Evolutionary conservation across 1,140 invertebrate species (phyloP).

Genomic region (Phortica variegata): DNA sequence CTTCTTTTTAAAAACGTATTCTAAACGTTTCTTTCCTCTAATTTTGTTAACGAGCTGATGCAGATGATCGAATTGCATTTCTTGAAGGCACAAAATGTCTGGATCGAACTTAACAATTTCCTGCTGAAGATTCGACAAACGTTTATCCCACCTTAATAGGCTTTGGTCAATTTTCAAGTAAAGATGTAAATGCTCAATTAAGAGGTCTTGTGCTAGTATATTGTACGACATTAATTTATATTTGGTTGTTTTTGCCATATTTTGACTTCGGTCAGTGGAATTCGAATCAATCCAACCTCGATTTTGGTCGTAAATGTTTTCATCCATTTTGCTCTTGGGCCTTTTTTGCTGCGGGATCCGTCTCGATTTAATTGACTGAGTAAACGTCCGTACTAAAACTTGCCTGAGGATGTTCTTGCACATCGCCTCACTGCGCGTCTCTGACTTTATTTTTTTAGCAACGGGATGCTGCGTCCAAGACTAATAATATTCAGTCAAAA

Average conservation of each 20-base stretch:
- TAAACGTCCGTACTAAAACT: too few species aligned
- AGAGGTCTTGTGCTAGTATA: slow-evolving; percentile 79
- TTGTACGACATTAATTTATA: slow-evolving; percentile 75
- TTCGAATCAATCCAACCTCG: slow-evolving; percentile 12
- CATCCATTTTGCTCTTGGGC: too few species aligned
- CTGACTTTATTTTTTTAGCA: too few species aligned
- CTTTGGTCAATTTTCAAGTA: slow-evolving; percentile 66
- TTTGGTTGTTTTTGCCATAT: neutral
- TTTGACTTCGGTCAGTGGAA: neutral
- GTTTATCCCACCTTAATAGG: slow-evolving; percentile 70
- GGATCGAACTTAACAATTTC: slow-evolving; percentile 72
- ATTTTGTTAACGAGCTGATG: slow-evolving; percentile 28
- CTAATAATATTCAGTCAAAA: too few species aligned
- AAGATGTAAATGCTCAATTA: slow-evolving; percentile 73
- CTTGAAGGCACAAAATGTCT: slow-evolving; percentile 65
- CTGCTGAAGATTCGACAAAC: slow-evolving; percentile 67
- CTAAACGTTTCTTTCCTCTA: slow-evolving; percentile 56
- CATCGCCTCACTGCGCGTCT: too few species aligned
- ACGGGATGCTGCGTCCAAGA: too few species aligned
- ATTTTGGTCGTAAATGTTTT: slow-evolving; percentile 34
- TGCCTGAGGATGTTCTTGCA: too few species aligned
- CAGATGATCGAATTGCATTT: slow-evolving; percentile 80
- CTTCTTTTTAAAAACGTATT: slow-evolving; percentile 71
- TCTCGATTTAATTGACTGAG: too few species aligned
- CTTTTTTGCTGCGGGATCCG: too few species aligned